These are phyloP conservation scores for Anadara kagoshimensis DNA, from an alignment of 1,140 invertebrate species.

Conservation along the genomic window DNA sequence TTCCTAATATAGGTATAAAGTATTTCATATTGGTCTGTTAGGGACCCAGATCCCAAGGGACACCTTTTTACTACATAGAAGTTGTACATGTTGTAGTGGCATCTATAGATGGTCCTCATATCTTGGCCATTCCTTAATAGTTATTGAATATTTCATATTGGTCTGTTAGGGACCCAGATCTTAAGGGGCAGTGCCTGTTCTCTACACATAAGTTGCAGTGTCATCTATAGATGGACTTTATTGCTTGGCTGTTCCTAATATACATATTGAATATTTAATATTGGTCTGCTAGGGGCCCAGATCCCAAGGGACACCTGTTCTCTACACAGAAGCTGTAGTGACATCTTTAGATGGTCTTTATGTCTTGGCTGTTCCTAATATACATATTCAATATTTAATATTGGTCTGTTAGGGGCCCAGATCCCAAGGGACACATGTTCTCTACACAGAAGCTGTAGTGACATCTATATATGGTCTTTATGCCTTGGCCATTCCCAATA, in stretches of 20 bases:
- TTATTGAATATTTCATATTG: conserved; percentile 56
- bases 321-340: conserved; percentile 94
- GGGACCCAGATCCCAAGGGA: not conserved
- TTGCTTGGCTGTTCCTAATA: conserved; percentile 90
- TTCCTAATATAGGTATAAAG: conserved; percentile 84
- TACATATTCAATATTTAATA: conserved; percentile 70
- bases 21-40: not conserved
- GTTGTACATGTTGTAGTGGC: conserved; percentile 82
- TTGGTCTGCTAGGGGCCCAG: not conserved
- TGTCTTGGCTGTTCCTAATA: conserved; percentile 90
- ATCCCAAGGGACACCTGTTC: conserved; percentile 25
- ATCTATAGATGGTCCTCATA: conserved; percentile 89
- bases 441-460: conserved; percentile 76
- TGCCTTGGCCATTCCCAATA: conserved; percentile 90
- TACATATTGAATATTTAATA: conserved; percentile 70
- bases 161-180: not conserved
- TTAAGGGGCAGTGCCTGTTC: too few relatives aligned
- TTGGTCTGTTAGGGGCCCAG: not conserved
- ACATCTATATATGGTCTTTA: conserved; percentile 91
- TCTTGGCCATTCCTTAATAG: conserved; percentile 91
- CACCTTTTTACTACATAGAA: conserved; percentile 84
- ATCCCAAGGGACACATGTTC: not conserved
- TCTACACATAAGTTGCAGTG: conserved; percentile 94
- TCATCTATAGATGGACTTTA: conserved; percentile 91
- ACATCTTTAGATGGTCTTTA: conserved; percentile 91